A percentile compares a stretch with the other conserved stretches of the same genome.
These are phyloP conservation scores for Eupristina koningsbergeri DNA, from an alignment of 1,140 invertebrate genomes.

Conservation along the genomic window DNA sequence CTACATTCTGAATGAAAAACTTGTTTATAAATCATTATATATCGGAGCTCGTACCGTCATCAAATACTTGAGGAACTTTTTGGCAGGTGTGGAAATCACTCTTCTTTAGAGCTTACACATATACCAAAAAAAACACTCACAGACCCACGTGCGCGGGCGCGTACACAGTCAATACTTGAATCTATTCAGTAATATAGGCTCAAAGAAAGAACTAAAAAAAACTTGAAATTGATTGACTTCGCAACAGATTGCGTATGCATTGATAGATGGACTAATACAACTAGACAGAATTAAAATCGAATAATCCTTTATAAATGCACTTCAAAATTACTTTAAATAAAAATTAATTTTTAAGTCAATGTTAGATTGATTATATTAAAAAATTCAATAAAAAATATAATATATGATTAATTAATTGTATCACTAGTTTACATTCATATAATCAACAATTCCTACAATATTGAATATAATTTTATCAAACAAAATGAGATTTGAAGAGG, in stretches of 20 bases:
- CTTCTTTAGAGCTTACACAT: slow-evolving; percentile 24
- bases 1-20: not conserved
- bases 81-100: slow-evolving; percentile 43
- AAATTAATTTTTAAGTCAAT: not conserved
- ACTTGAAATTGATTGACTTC: slow-evolving; percentile 43
- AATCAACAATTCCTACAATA: too few relatives aligned
- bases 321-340: not conserved
- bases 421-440: too few relatives aligned
- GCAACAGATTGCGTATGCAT: not conserved
- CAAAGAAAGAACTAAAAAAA: not conserved
- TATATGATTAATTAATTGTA: too few relatives aligned
- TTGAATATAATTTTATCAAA: too few relatives aligned
- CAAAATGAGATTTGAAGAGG: too few relatives aligned
- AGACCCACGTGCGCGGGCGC: not conserved
- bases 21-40: slow-evolving; percentile 47
- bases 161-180: not conserved
- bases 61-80: slow-evolving; percentile 28
- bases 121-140: too few relatives aligned
- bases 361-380: too few relatives aligned
- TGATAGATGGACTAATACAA: slow-evolving; percentile 21
- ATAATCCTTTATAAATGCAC: not conserved
- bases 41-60: slow-evolving; percentile 26
- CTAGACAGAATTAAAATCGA: slow-evolving; percentile 3
- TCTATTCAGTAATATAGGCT: slow-evolving; percentile 18
- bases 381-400: too few relatives aligned